Percentiles rank a stretch among this genome's conserved stretches.
Evolutionary conservation across 2,888 invertebrate species (phyloP).

Genomic region (Trissolcus japonicus): DNA sequence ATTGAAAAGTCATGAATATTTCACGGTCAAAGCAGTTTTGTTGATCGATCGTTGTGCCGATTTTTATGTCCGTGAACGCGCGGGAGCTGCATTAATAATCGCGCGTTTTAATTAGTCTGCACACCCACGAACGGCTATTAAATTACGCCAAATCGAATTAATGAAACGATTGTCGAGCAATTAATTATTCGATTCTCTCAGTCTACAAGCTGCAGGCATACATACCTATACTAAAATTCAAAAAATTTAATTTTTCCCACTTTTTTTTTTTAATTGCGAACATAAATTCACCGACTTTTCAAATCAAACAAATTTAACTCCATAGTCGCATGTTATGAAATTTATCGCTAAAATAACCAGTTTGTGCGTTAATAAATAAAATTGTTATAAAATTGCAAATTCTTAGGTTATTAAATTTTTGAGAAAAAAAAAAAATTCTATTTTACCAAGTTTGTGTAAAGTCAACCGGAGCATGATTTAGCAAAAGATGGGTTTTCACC

Average conservation of each 20-base stretch:
- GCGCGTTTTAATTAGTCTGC: constrained; percentile 38
- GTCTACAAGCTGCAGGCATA: not conserved
- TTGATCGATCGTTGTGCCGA: constrained; percentile 27
- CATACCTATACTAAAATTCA: not conserved
- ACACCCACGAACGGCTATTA: constrained; percentile 17
- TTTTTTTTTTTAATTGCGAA: too few relatives aligned
- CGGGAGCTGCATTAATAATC: constrained; percentile 32
- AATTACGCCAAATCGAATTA: constrained; percentile 31
- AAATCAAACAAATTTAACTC: too few relatives aligned
- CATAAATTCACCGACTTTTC: too few relatives aligned
- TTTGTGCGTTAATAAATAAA: too few relatives aligned
- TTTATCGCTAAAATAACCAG: too few relatives aligned
- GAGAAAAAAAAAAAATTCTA: not conserved
- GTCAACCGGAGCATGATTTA: constrained; percentile 14
- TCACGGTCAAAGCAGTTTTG: constrained; percentile 39
- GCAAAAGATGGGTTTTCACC: constrained; percentile 10
- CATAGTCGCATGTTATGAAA: too few relatives aligned
- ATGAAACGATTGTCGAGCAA: constrained; percentile 33
- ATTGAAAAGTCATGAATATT: constrained; percentile 40
- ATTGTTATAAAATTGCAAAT: not conserved
- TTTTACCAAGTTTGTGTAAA: constrained; percentile 5
- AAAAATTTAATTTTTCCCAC: too few relatives aligned
- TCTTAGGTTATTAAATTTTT: not conserved
- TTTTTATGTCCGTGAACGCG: constrained; percentile 14
- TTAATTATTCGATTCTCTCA: constrained; percentile 33